Percentiles rank a stretch among this genome's conserved stretches.
These are phyloP conservation scores for Cosmia pyralina DNA, from an alignment of 2,888 invertebrate species.

Conservation along the genomic window DNA sequence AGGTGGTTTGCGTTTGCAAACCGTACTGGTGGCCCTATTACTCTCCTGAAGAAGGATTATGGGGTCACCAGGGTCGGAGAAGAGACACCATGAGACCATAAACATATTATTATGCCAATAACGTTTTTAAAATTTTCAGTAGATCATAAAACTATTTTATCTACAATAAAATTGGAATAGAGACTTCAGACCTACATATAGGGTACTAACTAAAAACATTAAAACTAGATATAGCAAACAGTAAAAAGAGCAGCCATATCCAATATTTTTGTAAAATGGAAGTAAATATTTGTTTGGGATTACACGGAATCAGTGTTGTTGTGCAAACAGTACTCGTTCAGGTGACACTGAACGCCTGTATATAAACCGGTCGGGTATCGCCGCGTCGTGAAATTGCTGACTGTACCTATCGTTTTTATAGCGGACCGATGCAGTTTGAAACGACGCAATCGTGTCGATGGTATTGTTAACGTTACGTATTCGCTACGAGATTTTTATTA, in stretches of 20 bases:
- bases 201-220: not conserved
- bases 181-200: no score
- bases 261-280: constrained; percentile 70
- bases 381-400: constrained; percentile 51
- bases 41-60: no score
- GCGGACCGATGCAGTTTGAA: constrained; percentile 48
- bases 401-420: constrained; percentile 56
- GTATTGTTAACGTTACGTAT: constrained; percentile 46
- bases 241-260: constrained; percentile 57
- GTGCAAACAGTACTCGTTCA: constrained; percentile 64
- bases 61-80: no score
- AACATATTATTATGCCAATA: no score
- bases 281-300: constrained; percentile 79
- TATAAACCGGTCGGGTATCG: constrained; percentile 33
- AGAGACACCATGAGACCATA: no score
- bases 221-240: constrained; percentile 35
- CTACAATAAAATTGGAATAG: not conserved
- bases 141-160: no score
- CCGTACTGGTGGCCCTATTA: no score
- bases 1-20: no score
- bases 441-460: constrained; percentile 42
- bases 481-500: constrained; percentile 42
- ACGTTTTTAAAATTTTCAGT: no score
- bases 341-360: constrained; percentile 55
- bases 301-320: constrained; percentile 71